Evolutionary conservation across 1,140 invertebrate genomes (phyloP).

Genomic region (Papilio polyxenes): DNA sequence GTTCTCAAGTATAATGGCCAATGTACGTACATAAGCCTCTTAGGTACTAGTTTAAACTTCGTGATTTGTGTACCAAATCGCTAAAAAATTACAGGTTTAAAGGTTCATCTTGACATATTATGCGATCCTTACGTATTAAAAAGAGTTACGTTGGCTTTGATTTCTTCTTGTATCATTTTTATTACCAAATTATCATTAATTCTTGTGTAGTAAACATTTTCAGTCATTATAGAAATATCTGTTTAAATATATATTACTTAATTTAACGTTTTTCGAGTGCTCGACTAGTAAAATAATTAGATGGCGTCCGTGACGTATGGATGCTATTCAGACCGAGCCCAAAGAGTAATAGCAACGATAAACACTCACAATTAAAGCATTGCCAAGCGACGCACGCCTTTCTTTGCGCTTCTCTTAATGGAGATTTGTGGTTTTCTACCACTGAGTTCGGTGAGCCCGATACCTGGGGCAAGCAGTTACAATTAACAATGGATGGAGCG

Average conservation of each 20-base stretch:
- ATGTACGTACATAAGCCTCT: slow-evolving; percentile 64
- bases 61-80: slow-evolving; percentile 32
- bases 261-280: slow-evolving; percentile 67
- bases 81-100: not conserved
- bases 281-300: slow-evolving; percentile 78
- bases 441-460: slow-evolving; percentile 46
- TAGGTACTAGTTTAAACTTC: slow-evolving; percentile 62
- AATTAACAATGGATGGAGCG: slow-evolving; percentile 27
- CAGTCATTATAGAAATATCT: not conserved
- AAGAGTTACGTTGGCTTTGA: not conserved
- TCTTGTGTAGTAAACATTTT: too few relatives aligned
- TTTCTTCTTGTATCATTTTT: not conserved
- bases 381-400: slow-evolving; percentile 76
- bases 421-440: slow-evolving; percentile 64
- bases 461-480: slow-evolving; percentile 19
- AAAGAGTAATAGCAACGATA: slow-evolving; percentile 75
- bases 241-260: slow-evolving; percentile 19
- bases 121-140: not conserved
- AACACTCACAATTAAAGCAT: slow-evolving; percentile 79
- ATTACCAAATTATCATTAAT: not conserved
- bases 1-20: slow-evolving; percentile 70
- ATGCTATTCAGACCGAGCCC: slow-evolving; percentile 73
- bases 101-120: not conserved
- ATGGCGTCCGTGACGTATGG: slow-evolving; percentile 73
- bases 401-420: slow-evolving; percentile 75